Evolutionary conservation across 1,140 invertebrate genomes (phyloP).

Genomic region (Zaprionus kolodkinae): DNA sequence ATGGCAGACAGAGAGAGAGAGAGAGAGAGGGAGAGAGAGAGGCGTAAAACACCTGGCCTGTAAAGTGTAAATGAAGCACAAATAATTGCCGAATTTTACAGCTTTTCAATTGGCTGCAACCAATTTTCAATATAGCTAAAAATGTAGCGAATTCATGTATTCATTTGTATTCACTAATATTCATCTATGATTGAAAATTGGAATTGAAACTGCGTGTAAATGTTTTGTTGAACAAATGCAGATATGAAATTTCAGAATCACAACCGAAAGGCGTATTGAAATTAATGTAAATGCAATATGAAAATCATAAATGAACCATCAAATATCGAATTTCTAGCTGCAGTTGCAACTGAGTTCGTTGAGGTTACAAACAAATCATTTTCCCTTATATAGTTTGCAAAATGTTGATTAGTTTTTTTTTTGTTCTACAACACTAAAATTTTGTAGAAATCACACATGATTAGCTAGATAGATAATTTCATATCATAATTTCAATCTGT

Average conservation of each 20-base stretch:
- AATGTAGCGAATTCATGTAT: neutral
- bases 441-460: neutral
- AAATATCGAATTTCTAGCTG: neutral
- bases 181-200: neutral
- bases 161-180: neutral
- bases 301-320: neutral
- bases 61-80: slow-evolving; percentile 8
- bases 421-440: neutral
- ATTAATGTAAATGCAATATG: neutral
- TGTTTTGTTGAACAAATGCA: neutral
- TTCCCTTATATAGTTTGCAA: neutral
- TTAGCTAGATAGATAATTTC: neutral
- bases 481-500: neutral
- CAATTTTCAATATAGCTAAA: neutral
- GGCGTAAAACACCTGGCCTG: neutral
- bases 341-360: neutral
- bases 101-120: neutral
- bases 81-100: slow-evolving; percentile 8
- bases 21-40: too few relatives aligned
- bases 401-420: neutral
- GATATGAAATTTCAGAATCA: neutral
- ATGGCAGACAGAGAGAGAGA: neutral
- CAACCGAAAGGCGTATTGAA: neutral
- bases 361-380: neutral
- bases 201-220: neutral